Percentiles rank a stretch among this genome's conserved stretches.
Evolutionary conservation across 2,113 vertebrate species (phyloP).

Genomic region (Halcyon malimbica): DNA sequence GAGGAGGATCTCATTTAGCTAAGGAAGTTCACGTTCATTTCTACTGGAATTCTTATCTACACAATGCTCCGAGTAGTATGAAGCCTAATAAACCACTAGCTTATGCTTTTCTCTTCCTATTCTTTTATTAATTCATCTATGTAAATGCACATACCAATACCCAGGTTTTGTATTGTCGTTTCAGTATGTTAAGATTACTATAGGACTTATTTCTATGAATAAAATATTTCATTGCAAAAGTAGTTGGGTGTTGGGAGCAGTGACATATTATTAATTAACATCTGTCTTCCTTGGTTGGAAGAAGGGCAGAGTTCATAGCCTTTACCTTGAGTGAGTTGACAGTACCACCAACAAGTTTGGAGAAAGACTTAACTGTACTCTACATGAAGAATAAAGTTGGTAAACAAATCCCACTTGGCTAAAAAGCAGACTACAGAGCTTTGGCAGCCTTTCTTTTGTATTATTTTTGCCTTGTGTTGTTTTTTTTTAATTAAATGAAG

Average conservation of each 20-base stretch:
- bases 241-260: not conserved
- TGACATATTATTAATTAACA: not conserved
- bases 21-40: not conserved
- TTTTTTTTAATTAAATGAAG: slow-evolving; percentile 68
- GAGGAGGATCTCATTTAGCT: not conserved
- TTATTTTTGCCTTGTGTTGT: slow-evolving; percentile 54
- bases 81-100: not conserved
- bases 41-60: not conserved
- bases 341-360: not conserved
- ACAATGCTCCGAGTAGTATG: not conserved
- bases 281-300: not conserved
- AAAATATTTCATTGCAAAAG: slow-evolving; percentile 36
- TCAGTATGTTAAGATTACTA: not conserved
- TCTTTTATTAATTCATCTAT: not conserved
- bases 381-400: slow-evolving; percentile 43
- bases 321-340: slow-evolving; percentile 11
- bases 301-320: not conserved
- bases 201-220: slow-evolving; percentile 38
- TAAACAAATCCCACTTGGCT: slow-evolving; percentile 58
- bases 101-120: not conserved
- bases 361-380: slow-evolving; percentile 33
- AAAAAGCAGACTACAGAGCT: slow-evolving; percentile 61
- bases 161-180: not conserved
- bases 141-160: not conserved
- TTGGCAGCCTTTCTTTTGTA: slow-evolving; percentile 45